Base-by-base conservation (phyloP, 2,888 invertebrate species). In the Phyllotreta striolata region DNA sequence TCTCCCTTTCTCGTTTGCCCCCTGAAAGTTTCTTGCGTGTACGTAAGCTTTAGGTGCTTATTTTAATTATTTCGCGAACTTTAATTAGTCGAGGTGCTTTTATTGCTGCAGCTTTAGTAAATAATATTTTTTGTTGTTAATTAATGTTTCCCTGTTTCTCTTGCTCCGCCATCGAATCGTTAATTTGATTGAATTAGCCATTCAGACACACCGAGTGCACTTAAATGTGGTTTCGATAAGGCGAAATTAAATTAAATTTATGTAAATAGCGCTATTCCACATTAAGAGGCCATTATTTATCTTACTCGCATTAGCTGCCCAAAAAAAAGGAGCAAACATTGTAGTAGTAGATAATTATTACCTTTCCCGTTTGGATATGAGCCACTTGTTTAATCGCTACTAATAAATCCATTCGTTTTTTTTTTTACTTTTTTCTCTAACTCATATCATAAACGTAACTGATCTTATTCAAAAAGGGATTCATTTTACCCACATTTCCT, bases 381-480 rank as follows among this genome's bases (percentile, higher is more conserved):
- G 41, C 59, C 59, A 59, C 51, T 59, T 59, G 51, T 58, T 41
- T 34, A 58, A 51, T 58, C 58, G 58, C n/a, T 38, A 49, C 12
- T 49, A 58, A 58, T 58, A 49, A 57, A 57, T 57, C 24, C 34
- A 4, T 35, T 12, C 37, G 24, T 3, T 24, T 24, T 37, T 37
- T n/a, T n/a, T n/a, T n/a, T n/a, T n/a, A n/a, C n/a, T n/a, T n/a
- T n/a, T n/a, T n/a, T n/a, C n/a, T n/a, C n/a, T n/a, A n/a, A n/a
- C n/a, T 24, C 24, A 4, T 3, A 24, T 24, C 24, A 24, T 24
- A 24, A 24, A 24, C 24, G 24, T 24, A 24, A 24, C 24, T 24
- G 2, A 24, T 24, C 24, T 24, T 4, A 24, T 24, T 24, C 24
- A 24, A 24, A 24, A 24, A 24, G 24, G 24, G 24, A 1, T 35